Evolutionary conservation across 2,113 vertebrate species (phyloP), one percentile per base, ranked within the genome.

Genomic region (Atherinomorus stipes): DNA sequence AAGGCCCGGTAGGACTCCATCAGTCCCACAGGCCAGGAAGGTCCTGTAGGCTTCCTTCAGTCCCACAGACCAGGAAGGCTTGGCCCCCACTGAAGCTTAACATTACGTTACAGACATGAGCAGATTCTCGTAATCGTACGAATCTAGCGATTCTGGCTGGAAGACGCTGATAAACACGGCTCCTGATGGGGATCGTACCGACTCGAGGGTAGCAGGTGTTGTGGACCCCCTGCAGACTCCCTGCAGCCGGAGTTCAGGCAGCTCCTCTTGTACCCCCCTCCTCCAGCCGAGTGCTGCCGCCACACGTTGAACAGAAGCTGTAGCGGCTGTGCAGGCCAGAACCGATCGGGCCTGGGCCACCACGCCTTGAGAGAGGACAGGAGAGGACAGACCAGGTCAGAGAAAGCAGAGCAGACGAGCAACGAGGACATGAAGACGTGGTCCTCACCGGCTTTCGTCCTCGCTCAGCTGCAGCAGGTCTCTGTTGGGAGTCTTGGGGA

Each of bases 141-240:
- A 3, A 3, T 4, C 28, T 31, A 4, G 3, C 3, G 28, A 31
- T 7, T 31, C 7, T 31, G 3, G 3, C 3, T 31, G 28, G 28
- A 15, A 2, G 40, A 19, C 21, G 26, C 7, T 50, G 26, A 11
- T 11, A 7, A 19, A 16, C 15, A 1, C 19, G 16, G 4, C 10
- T 11, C 15, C 3, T 3, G 4, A 4, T 47, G 25, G 6, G 49
- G 11, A 23, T 21, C 95, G 86, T 94, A 97, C 97, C 97, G 28
- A 98, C 95, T 94, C 97, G 94, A 64, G 97, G 98, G 51, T 98
- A 98, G 13, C 95, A 97, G 6, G 97, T 98, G 79, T 96, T 99
- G 81, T 98, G 96, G 66, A 97, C 92, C 0, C 97, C 97, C 12
- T 90, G 89, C 11, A 93, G 95, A 81, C 97, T 98, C 31, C n/a